phyloP scores from a whole-genome alignment of 2,113 vertebrate species.

The Semnornis frantzii region DNA sequence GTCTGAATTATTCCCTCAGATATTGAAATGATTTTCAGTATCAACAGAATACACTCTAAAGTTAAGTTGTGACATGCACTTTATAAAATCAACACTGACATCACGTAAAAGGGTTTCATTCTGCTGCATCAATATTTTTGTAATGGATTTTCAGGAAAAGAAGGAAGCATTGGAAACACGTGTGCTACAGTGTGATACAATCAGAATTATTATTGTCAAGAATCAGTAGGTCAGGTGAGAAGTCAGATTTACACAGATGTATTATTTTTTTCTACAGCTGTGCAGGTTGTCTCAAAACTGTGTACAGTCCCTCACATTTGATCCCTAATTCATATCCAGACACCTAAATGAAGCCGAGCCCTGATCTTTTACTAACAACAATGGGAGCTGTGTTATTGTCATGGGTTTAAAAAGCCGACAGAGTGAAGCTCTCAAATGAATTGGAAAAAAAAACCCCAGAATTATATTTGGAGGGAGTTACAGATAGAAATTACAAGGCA shows the following conservation, averaged over 20 bases:
- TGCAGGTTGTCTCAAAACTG: neutral
- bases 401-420: too few species aligned
- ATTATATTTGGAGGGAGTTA: too few species aligned
- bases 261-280: neutral
- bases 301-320: neutral
- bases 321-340: neutral
- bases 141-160: neutral
- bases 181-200: neutral
- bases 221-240: neutral
- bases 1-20: neutral
- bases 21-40: neutral
- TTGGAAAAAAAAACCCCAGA: too few species aligned
- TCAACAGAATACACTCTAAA: neutral
- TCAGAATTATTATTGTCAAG: neutral
- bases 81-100: neutral
- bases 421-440: too few species aligned
- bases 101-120: neutral
- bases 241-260: neutral
- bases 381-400: neutral
- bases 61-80: neutral
- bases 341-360: slow-evolving; percentile 3
- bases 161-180: neutral
- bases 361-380: neutral
- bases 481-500: too few species aligned
- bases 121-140: neutral